A percentile compares a stretch with the other conserved stretches of the same genome.
These are phyloP conservation scores for Nylanderia fulva DNA, from an alignment of 1,140 invertebrate species.

Conservation along the genomic window DNA sequence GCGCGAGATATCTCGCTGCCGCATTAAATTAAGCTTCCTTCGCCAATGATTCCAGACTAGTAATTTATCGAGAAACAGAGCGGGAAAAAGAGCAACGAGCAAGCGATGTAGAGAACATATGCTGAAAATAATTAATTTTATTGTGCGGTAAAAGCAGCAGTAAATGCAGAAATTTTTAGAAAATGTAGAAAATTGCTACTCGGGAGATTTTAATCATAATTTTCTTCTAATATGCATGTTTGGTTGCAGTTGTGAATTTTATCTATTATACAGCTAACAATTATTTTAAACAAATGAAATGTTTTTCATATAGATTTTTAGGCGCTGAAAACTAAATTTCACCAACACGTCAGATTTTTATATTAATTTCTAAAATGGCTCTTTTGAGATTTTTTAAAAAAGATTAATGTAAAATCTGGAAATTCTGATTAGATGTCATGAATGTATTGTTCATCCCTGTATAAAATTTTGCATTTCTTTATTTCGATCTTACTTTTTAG, in stretches of 20 bases:
- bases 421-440: no score
- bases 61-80: conserved; percentile 20
- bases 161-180: conserved; percentile 3
- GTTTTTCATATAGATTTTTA: no score
- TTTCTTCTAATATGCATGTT: background rate
- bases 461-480: no score
- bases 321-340: no score
- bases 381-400: no score
- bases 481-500: no score
- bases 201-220: background rate
- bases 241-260: background rate
- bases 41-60: conserved; percentile 23
- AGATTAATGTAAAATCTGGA: no score
- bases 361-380: no score
- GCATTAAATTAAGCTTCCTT: conserved; percentile 38
- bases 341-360: no score
- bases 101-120: background rate
- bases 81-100: background rate
- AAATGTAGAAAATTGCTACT: background rate
- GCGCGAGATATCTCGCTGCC: conserved; percentile 17
- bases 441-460: no score
- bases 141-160: background rate
- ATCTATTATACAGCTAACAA: no score
- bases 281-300: no score
- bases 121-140: conserved; percentile 22